Percentiles rank a stretch among this genome's conserved stretches.
Conservation (phyloP, 2,113 vertebrate species). For the Gnathonemus echidnorhynchus region DNA sequence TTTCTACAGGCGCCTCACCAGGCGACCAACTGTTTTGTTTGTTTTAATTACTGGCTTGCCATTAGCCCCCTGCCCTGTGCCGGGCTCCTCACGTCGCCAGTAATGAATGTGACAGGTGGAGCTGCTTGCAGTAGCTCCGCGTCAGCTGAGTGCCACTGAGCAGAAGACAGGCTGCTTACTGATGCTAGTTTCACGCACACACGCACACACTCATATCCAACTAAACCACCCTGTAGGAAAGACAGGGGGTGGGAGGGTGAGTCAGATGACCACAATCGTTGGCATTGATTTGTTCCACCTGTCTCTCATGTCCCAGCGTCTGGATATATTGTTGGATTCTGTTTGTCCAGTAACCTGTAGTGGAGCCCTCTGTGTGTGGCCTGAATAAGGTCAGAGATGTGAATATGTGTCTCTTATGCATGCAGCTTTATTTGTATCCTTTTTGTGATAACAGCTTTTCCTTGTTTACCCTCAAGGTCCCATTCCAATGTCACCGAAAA, state of each 20-base stretch:
- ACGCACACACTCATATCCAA: background rate
- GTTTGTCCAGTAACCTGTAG: background rate
- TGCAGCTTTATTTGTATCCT: background rate
- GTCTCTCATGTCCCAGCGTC: background rate
- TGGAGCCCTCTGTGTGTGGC: background rate
- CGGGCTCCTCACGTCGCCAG: background rate
- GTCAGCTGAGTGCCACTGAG: background rate
- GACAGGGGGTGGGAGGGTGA: background rate
- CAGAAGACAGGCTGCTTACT: background rate
- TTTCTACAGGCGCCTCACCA: background rate
- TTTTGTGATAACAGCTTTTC: background rate
- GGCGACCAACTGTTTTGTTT: background rate
- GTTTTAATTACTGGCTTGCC: background rate
- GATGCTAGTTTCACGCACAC: background rate
- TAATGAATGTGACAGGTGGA: slow-evolving; percentile 13
- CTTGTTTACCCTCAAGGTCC: background rate
- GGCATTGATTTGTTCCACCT: background rate
- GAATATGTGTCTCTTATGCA: background rate
- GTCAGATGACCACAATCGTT: background rate
- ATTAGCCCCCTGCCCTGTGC: slow-evolving; percentile 2
- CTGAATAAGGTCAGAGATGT: background rate
- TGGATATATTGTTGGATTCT: background rate
- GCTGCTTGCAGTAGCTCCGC: background rate
- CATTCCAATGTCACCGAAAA: background rate
- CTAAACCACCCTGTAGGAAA: background rate